phyloP scores from a whole-genome alignment of 1,140 invertebrate species.

The Battus philenor region DNA sequence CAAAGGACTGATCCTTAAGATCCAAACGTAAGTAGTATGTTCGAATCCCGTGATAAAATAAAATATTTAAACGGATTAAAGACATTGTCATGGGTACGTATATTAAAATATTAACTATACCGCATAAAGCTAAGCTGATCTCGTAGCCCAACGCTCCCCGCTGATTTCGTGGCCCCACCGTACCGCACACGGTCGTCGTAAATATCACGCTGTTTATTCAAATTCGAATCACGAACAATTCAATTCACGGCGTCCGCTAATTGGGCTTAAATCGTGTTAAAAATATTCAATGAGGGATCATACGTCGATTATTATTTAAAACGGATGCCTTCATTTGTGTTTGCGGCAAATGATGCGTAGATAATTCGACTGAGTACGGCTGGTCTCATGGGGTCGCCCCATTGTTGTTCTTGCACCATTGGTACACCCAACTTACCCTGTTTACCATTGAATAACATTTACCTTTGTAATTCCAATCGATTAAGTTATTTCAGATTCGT shows the following conservation, averaged over 20 bases:
- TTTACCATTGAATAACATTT: slow-evolving; percentile 16
- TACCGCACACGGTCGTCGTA: no score
- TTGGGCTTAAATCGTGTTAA: slow-evolving; percentile 69
- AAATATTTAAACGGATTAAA: no score
- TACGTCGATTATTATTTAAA: slow-evolving; percentile 67
- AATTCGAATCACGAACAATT: slow-evolving; percentile 70
- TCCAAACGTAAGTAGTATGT: no score
- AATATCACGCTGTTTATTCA: slow-evolving; percentile 73
- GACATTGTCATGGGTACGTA: no score
- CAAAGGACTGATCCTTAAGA: no score
- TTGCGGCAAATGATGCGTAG: slow-evolving; percentile 52
- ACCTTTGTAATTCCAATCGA: slow-evolving; percentile 22
- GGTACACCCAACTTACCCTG: no score
- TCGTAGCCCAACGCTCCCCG: no score
- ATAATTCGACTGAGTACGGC: slow-evolving; percentile 46
- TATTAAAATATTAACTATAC: no score
- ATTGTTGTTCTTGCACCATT: slow-evolving; percentile 27
- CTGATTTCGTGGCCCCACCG: no score
- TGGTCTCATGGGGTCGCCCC: slow-evolving; percentile 35
- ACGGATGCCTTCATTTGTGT: slow-evolving; percentile 64
- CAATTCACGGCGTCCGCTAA: slow-evolving; percentile 69
- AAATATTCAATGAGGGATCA: slow-evolving; percentile 69
- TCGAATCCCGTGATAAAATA: no score
- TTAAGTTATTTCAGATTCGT: slow-evolving; percentile 41
- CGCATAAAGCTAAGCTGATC: no score